phyloP scores from a whole-genome alignment of 2,888 invertebrate species.

The Amorpha juglandis region DNA sequence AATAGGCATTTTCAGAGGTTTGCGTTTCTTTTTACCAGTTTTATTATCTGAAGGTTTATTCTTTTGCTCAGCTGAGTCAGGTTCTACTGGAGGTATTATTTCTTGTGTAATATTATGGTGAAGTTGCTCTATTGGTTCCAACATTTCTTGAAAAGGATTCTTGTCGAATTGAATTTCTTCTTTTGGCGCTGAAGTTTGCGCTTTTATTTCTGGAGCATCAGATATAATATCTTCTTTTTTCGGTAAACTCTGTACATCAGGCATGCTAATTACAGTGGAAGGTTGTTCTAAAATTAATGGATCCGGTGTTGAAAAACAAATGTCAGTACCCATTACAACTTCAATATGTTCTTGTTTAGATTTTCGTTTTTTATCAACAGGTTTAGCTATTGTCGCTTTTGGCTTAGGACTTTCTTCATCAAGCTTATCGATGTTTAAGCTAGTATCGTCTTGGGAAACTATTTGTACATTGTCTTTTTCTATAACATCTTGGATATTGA shows the following conservation, averaged over 20 bases:
- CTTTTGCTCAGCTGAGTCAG: conserved; percentile 37
- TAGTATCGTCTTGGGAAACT: background rate
- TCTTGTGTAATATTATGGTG: background rate
- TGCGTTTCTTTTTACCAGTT: conserved; percentile 52
- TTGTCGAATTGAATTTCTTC: background rate
- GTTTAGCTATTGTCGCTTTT: conserved; percentile 69
- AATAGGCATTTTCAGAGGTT: conserved; percentile 44
- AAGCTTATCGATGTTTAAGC: background rate
- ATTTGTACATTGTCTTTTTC: background rate
- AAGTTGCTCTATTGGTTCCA: background rate
- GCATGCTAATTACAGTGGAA: conserved; percentile 25
- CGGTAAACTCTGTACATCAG: conserved; percentile 16
- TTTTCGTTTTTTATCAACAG: conserved; percentile 68
- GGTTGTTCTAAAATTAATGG: conserved; percentile 3
- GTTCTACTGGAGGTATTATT: background rate
- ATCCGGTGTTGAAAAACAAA: background rate
- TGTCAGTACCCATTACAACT: background rate
- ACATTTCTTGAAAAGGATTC: background rate
- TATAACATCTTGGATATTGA: background rate
- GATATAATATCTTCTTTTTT: conserved; percentile 28
- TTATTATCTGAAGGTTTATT: conserved; percentile 37
- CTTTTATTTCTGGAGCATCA: background rate
- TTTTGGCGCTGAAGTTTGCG: background rate
- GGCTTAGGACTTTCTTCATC: conserved; percentile 46
- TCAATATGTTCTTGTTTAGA: conserved; percentile 38